Base-by-base conservation (phyloP, 2,797 vertebrate genomes). In the Spinus olivaceus region DNA sequence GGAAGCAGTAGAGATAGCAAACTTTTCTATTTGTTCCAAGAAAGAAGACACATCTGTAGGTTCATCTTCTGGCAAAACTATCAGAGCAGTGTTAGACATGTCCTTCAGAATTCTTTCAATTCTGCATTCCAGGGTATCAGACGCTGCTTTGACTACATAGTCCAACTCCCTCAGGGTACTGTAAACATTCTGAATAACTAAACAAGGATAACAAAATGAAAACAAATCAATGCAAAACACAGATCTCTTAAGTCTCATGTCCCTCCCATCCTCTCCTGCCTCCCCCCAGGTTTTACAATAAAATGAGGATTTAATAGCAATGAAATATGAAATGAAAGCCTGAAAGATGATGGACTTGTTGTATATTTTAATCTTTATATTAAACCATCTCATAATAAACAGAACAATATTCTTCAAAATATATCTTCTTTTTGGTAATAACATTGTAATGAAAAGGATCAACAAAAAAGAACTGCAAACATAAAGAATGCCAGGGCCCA, bases 51-150 rank as follows among this genome's bases (percentile, higher is more conserved):
- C 97, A 39, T 97, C 90, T 73, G 97, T 65, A 8, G 98, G 92
- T 15, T 97, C 88, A 33, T 98, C 97, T 70, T 97, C 98, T 9
- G 98, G 98, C 63, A 98, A 97, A 86, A 96, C 91, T 83, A 98
- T 96, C 78, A 99, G 97, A 46, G 90, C 10, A 59, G 97, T 98
- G 93, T 96, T 97, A 0, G 97, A 97, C 94, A 98, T 98, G 77
- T 92, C 87, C n/a, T 96, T 85, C 37, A 99, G 95, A 81, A 97
- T 89, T 60, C 96, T 97, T 33, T 97, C 97, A 56, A 99, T 97
- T 76, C 98, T 98, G 92, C 98, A 98, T 88, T 98, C 98, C 95
- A 99, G 47, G 19, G 97, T 97, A 92, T 99, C 98, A 33, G 90
- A 57, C 0, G 96, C 96, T 42, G 96, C 95, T 86, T 97, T 98